Percentiles rank a stretch among this genome's conserved stretches.
Conservation (phyloP, 2,797 vertebrate genomes). For the Rhynchotus rufescens region DNA sequence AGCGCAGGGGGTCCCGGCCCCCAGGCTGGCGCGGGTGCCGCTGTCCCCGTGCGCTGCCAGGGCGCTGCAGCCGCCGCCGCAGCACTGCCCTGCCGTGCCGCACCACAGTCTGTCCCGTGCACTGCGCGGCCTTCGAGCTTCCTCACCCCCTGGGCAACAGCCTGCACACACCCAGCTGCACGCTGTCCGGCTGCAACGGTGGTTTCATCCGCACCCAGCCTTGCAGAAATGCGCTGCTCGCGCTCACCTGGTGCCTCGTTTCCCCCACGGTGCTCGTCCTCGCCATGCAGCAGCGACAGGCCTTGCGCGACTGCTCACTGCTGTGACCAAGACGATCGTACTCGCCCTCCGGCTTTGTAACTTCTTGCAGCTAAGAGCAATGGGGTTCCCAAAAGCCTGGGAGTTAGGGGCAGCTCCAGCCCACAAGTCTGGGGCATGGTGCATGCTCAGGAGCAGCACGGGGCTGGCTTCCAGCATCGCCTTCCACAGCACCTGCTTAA, state of each 20-base stretch:
- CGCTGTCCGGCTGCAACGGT: not conserved
- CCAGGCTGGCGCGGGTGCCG: not conserved
- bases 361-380: not conserved
- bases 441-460: fast-evolving
- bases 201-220: not conserved
- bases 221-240: not conserved
- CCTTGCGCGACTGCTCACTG: not conserved
- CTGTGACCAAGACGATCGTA: not conserved
- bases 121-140: not conserved
- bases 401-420: not conserved
- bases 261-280: not conserved
- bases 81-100: not conserved
- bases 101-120: not conserved
- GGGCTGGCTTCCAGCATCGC: not conserved
- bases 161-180: fast-evolving
- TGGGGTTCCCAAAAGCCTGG: not conserved
- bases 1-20: not conserved
- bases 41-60: fast-evolving
- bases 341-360: fast-evolving
- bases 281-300: not conserved
- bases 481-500: not conserved
- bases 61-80: not conserved
- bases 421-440: not conserved
- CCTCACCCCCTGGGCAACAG: not conserved
- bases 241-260: not conserved